Percentiles rank a stretch among this genome's conserved stretches.
phyloP scores from a whole-genome alignment of 2,888 invertebrate genomes.

The Callinectes sapidus region DNA sequence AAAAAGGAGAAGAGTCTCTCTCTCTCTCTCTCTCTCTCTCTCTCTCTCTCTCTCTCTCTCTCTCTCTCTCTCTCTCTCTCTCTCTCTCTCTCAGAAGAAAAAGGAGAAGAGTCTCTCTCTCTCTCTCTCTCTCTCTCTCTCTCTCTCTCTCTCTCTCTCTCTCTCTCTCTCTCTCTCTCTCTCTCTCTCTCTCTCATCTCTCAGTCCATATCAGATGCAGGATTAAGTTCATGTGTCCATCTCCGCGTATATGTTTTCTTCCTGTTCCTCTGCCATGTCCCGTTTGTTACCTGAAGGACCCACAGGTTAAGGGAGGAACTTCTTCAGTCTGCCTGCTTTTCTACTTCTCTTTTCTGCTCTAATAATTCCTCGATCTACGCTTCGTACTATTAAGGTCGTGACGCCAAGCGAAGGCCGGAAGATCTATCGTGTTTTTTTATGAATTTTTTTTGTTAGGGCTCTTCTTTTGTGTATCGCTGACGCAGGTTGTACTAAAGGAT shows the following conservation, averaged over 20 bases:
- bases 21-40: no score
- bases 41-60: no score
- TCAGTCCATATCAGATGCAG: not conserved
- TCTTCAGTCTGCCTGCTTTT: not conserved
- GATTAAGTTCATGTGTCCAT: not conserved
- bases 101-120: no score
- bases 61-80: no score
- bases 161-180: not conserved
- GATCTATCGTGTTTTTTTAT: not conserved
- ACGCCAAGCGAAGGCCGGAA: not conserved
- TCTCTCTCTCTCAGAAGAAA: no score
- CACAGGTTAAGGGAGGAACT: not conserved
- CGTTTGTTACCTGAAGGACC: not conserved
- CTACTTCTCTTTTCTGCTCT: not conserved
- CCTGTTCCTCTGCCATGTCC: not conserved
- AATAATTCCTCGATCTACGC: not conserved
- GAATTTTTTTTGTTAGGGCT: not conserved
- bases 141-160: constrained; percentile 1
- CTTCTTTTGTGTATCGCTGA: not conserved
- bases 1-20: no score
- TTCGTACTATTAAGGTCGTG: not conserved
- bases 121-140: not conserved
- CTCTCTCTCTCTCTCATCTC: constrained; percentile 17
- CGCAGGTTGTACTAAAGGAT: not conserved
- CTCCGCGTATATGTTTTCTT: not conserved